Evolutionary conservation across 2,888 invertebrate genomes (phyloP).

Genomic region (Drosophila kanekoi): DNA sequence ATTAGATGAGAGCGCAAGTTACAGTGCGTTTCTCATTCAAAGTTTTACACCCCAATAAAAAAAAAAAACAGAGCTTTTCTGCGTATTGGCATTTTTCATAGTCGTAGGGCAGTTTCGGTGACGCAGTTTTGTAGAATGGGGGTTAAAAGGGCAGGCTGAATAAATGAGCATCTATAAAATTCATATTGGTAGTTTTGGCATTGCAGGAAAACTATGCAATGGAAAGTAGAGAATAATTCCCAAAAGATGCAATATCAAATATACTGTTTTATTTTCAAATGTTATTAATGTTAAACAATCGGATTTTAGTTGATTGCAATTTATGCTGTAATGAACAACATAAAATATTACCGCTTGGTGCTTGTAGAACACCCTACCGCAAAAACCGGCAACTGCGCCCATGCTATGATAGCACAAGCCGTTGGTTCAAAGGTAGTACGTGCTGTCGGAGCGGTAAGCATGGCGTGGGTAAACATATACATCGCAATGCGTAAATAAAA

Average conservation of each 20-base stretch:
- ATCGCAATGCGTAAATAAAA: conserved; percentile 71
- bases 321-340: too few relatives aligned
- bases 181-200: too few relatives aligned
- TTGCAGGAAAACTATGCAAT: too few relatives aligned
- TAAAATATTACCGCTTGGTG: too few relatives aligned
- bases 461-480: conserved; percentile 45
- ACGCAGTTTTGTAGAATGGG: too few relatives aligned
- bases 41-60: conserved; percentile 40
- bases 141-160: too few relatives aligned
- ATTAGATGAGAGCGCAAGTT: conserved; percentile 33
- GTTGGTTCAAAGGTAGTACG: conserved; percentile 53
- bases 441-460: conserved; percentile 32
- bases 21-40: conserved; percentile 36
- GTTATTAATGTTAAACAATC: too few relatives aligned
- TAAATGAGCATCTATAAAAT: too few relatives aligned
- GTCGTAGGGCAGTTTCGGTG: conserved; percentile 30
- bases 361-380: conserved; percentile 8
- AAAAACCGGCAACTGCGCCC: conserved; percentile 49
- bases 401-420: conserved; percentile 57
- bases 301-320: too few relatives aligned
- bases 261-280: too few relatives aligned
- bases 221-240: too few relatives aligned
- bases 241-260: too few relatives aligned
- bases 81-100: conserved; percentile 29
- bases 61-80: conserved; percentile 39